Evolutionary conservation across 2,113 vertebrate genomes (phyloP).

Genomic region (Heterotilapia buettikoferi): DNA sequence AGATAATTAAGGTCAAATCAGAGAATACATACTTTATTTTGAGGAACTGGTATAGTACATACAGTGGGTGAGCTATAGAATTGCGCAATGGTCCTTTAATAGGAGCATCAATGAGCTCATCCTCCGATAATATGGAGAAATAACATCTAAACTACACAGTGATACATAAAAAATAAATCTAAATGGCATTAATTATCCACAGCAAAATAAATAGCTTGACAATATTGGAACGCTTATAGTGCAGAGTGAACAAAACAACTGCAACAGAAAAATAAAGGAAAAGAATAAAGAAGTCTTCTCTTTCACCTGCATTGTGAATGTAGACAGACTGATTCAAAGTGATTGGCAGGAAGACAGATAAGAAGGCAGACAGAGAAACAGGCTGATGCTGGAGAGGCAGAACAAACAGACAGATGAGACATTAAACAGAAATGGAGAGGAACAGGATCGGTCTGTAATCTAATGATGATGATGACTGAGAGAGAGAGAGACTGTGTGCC

Average conservation of each 20-base stretch:
- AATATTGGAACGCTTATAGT: neutral
- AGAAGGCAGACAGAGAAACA: neutral
- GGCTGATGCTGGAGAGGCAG: neutral
- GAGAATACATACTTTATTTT: neutral
- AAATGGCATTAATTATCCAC: neutral
- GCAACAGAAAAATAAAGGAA: neutral
- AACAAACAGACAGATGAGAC: conserved; percentile 36
- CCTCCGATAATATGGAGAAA: neutral
- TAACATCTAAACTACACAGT: neutral
- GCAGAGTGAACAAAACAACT: neutral
- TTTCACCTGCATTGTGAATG: neutral
- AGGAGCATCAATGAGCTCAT: neutral
- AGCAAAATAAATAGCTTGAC: neutral
- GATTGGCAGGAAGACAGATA: neutral
- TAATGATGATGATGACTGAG: conserved; percentile 34
- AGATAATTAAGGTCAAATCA: neutral
- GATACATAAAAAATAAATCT: neutral
- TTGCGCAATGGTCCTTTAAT: neutral
- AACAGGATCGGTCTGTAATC: conserved; percentile 42
- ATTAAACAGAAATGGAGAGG: conserved; percentile 26
- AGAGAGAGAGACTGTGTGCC: conserved; percentile 5
- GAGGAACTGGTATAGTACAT: neutral
- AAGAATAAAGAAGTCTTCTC: neutral
- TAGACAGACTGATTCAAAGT: neutral
- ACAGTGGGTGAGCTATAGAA: neutral